Percentiles rank a stretch among this genome's conserved stretches.
Conservation (phyloP, 2,797 vertebrate genomes). For the Steatocranus sp. region DNA sequence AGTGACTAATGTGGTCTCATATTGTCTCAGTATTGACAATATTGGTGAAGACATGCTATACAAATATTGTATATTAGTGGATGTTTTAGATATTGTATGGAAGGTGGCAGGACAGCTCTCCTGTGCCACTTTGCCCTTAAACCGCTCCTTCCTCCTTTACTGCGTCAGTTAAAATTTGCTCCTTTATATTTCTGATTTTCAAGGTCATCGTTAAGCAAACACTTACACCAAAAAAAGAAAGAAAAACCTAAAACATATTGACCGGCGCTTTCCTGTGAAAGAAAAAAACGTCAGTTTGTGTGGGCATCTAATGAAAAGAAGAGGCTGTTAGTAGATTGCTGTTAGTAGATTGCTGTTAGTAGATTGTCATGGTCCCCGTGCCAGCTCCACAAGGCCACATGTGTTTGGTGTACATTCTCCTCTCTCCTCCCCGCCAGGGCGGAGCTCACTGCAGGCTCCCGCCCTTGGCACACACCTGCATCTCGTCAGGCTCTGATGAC, state of each 20-base stretch:
- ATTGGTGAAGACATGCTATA: not conserved
- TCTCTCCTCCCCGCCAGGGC: too few relatives aligned
- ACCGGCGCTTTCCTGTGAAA: not conserved
- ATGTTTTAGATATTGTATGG: not conserved
- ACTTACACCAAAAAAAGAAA: not conserved
- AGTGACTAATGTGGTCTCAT: not conserved
- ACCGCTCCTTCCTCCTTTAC: not conserved
- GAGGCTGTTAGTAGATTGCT: not conserved
- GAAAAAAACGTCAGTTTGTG: not conserved
- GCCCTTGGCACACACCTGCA: too few relatives aligned
- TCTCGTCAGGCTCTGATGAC: too few relatives aligned
- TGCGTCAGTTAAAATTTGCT: not conserved
- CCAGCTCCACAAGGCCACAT: too few relatives aligned
- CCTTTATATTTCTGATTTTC: not conserved
- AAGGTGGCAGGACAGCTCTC: not conserved
- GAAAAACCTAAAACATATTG: not conserved
- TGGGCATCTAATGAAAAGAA: not conserved
- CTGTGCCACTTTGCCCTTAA: not conserved
- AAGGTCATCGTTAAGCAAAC: not conserved
- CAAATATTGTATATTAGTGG: not conserved
- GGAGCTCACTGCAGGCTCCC: too few relatives aligned
- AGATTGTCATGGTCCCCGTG: too few relatives aligned
- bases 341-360: too few relatives aligned
- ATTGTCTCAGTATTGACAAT: not conserved
- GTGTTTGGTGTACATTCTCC: too few relatives aligned